Conservation (phyloP, 2,888 invertebrate species). For the Hemaris fuciformis region DNA sequence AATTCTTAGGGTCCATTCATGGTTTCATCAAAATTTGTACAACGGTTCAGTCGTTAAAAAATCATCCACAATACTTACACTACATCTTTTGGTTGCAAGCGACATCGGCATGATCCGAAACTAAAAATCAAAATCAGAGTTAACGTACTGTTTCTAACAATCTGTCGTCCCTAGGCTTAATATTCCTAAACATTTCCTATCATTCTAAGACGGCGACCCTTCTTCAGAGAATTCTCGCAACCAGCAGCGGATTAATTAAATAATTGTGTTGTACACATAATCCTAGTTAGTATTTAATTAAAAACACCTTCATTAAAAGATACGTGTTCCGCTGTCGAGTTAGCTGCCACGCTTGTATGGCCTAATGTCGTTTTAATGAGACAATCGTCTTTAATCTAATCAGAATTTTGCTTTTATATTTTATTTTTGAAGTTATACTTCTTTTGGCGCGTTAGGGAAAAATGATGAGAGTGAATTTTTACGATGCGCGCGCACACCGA, state of each 20-base stretch:
- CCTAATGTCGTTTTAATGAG: not conserved
- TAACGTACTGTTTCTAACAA: not conserved
- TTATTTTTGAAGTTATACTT: too few relatives aligned
- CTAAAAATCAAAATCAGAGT: too few relatives aligned
- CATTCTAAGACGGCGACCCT: slow-evolving; percentile 42
- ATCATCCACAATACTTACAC: too few relatives aligned
- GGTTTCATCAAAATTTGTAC: too few relatives aligned
- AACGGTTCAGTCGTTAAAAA: too few relatives aligned
- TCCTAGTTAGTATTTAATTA: slow-evolving; percentile 17
- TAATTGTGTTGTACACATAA: slow-evolving; percentile 44
- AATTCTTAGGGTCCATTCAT: too few relatives aligned
- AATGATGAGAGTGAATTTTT: too few relatives aligned
- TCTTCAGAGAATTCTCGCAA: slow-evolving; percentile 36
- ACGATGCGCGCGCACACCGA: too few relatives aligned
- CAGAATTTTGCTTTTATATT: too few relatives aligned
- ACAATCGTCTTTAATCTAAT: not conserved
- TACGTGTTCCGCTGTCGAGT: not conserved
- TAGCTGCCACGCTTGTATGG: not conserved
- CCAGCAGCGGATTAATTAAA: slow-evolving; percentile 37
- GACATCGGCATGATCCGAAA: too few relatives aligned
- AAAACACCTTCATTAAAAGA: slow-evolving; percentile 6
- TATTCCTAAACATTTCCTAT: slow-evolving; percentile 49
- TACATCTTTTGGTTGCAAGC: too few relatives aligned
- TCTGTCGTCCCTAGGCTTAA: slow-evolving; percentile 27
- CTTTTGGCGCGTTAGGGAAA: too few relatives aligned